Percentiles rank a stretch among this genome's conserved stretches.
Evolutionary conservation across 2,797 vertebrate genomes (phyloP).

Genomic region (Octomys mimax): DNA sequence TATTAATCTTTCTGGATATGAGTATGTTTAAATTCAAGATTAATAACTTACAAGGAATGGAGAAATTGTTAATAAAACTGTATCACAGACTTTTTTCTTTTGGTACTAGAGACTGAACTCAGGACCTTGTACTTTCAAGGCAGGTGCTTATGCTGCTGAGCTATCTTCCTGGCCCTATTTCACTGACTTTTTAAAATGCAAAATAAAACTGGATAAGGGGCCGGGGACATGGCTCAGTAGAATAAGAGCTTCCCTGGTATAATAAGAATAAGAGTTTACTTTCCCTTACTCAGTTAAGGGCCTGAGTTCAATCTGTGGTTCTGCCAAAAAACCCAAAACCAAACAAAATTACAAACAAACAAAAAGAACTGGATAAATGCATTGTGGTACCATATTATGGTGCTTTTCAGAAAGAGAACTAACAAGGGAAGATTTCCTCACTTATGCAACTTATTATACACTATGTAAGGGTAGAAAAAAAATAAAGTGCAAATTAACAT

Average conservation of each 20-base stretch:
- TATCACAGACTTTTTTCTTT: not conserved
- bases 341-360: no score
- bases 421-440: not conserved
- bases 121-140: no score
- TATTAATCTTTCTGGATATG: conserved; percentile 45
- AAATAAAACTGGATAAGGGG: not conserved
- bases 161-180: not conserved
- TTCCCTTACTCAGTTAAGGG: no score
- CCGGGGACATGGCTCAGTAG: no score
- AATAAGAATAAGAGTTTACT: no score
- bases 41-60: conserved; percentile 54
- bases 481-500: not conserved
- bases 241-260: no score
- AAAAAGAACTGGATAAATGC: not conserved
- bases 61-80: not conserved
- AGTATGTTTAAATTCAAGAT: conserved; percentile 31
- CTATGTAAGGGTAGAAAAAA: not conserved
- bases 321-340: no score
- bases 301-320: no score
- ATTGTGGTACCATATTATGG: not conserved
- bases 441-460: not conserved
- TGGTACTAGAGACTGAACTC: no score
- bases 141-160: no score
- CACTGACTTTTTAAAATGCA: conserved; percentile 44
- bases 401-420: conserved; percentile 47